Percentiles rank a stretch among this genome's conserved stretches.
These are phyloP conservation scores for Mayetiola destructor DNA, from an alignment of 2,888 invertebrate species.

Conservation along the genomic window DNA sequence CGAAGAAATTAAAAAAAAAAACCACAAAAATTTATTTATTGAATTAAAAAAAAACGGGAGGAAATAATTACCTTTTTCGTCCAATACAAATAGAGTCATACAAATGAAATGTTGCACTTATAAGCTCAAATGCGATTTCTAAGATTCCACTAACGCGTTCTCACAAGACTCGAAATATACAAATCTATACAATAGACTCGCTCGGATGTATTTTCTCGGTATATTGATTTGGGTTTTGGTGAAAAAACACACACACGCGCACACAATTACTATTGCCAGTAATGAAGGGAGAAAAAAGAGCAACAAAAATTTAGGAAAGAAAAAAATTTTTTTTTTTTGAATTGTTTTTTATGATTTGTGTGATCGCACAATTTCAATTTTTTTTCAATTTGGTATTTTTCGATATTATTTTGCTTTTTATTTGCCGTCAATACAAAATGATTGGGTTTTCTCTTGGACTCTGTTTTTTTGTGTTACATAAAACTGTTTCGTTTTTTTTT, in stretches of 20 bases:
- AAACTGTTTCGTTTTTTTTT: background rate
- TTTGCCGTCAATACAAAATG: slow-evolving; percentile 5
- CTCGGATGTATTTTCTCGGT: background rate
- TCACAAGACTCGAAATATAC: too few species aligned
- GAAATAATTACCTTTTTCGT: slow-evolving; percentile 15
- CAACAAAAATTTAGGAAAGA: background rate
- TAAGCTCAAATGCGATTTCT: slow-evolving; percentile 4
- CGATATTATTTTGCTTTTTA: background rate
- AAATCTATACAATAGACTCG: background rate
- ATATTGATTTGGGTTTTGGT: background rate
- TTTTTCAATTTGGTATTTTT: background rate
- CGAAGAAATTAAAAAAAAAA: too few species aligned
- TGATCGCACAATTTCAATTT: background rate
- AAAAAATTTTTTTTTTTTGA: background rate
- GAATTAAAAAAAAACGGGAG: background rate
- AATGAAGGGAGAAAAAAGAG: background rate
- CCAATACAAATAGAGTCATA: slow-evolving; percentile 14
- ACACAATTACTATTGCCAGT: background rate
- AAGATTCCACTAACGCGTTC: too few species aligned
- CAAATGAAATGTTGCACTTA: slow-evolving; percentile 12
- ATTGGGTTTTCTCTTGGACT: background rate
- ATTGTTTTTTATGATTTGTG: background rate
- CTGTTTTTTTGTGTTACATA: background rate
- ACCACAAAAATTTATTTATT: background rate
- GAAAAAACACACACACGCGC: background rate